These are phyloP conservation scores for Parnassius mnemosyne DNA, from an alignment of 2,888 invertebrate species.

Conservation along the genomic window DNA sequence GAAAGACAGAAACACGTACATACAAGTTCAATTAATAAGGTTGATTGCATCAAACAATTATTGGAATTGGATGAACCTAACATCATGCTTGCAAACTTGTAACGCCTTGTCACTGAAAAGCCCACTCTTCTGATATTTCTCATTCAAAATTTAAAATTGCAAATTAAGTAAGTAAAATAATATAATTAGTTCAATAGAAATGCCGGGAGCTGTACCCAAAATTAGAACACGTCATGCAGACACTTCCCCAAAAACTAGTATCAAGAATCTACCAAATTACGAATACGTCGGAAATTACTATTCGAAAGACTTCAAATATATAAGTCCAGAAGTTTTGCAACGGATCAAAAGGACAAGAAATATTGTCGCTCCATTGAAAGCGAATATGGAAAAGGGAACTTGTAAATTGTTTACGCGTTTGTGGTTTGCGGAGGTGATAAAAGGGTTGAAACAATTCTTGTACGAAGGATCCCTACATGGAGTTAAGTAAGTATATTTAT, in stretches of 20 bases:
- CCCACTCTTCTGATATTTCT: background rate
- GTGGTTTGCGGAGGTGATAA: slow-evolving; percentile 58
- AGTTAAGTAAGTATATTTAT: slow-evolving; percentile 61
- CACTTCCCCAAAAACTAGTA: slow-evolving; percentile 8
- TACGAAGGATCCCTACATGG: slow-evolving; percentile 71
- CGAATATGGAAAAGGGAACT: slow-evolving; percentile 27
- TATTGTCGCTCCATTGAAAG: slow-evolving; percentile 24
- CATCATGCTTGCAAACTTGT: background rate
- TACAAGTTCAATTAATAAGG: background rate
- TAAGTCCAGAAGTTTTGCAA: slow-evolving; percentile 51
- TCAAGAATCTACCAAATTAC: slow-evolving; percentile 34
- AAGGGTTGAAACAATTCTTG: slow-evolving; percentile 66
- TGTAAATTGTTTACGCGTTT: slow-evolving; percentile 44
- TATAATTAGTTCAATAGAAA: background rate
- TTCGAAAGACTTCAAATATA: slow-evolving; percentile 63
- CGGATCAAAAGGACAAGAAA: slow-evolving; percentile 32
- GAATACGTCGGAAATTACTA: slow-evolving; percentile 60
- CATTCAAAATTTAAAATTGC: background rate
- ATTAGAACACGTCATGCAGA: background rate
- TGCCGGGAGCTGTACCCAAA: slow-evolving; percentile 4
- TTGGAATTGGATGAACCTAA: slow-evolving; percentile 19
- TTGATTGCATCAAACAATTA: slow-evolving; percentile 27
- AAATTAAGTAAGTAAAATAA: too few relatives aligned
- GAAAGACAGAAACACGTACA: slow-evolving; percentile 13
- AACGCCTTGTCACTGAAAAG: slow-evolving; percentile 7